Conservation (phyloP, 2,888 invertebrate genomes). For the Drosophila siamana region DNA sequence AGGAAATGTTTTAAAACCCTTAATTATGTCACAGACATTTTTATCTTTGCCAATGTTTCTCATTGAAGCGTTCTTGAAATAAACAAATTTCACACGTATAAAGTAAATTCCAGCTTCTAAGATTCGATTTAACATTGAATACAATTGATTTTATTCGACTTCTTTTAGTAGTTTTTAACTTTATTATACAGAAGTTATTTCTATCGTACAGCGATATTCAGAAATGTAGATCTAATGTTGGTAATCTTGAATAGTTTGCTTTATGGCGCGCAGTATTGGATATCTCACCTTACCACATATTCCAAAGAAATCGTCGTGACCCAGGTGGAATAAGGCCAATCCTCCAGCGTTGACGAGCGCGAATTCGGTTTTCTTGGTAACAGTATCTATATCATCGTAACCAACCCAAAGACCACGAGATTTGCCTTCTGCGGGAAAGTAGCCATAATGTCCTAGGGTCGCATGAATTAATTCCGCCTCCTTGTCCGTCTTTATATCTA, state of each 20-base stretch:
- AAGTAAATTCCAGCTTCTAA: too few relatives aligned
- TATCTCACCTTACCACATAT: not conserved
- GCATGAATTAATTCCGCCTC: not conserved
- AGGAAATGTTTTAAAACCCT: too few relatives aligned
- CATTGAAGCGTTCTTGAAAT: too few relatives aligned
- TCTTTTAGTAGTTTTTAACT: not conserved
- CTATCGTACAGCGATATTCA: not conserved
- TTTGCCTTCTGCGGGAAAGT: not conserved
- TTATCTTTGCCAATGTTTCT: too few relatives aligned
- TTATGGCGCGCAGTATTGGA: not conserved
- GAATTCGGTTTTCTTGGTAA: not conserved
- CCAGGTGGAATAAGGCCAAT: not conserved
- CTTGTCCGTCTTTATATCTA: not conserved
- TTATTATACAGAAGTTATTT: not conserved
- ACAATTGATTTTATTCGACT: too few relatives aligned
- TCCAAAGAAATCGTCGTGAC: not conserved
- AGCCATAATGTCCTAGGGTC: not conserved
- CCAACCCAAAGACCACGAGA: conserved; percentile 2
- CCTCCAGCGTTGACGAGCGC: not conserved
- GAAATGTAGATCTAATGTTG: not conserved
- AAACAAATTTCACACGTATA: too few relatives aligned
- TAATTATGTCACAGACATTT: too few relatives aligned
- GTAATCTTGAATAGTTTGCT: not conserved
- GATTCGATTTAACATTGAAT: too few relatives aligned
- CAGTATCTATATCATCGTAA: not conserved